A percentile compares a stretch with the other conserved stretches of the same genome.
Evolutionary conservation across 1,140 invertebrate species (phyloP).

Genomic region (Sitophilus oryzae): DNA sequence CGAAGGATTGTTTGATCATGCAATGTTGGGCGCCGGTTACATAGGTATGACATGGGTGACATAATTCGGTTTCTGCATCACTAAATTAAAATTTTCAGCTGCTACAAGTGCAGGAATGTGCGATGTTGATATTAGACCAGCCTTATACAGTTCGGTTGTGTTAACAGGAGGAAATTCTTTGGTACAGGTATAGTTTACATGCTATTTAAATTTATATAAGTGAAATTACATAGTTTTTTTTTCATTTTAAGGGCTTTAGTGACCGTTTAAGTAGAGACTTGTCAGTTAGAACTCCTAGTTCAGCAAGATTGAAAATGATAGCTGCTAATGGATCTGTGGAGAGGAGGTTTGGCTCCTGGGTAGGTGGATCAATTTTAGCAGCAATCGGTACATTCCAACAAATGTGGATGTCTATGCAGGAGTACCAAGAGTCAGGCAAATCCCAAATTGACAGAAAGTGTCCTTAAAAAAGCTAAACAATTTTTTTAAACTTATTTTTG

Average conservation of each 20-base stretch:
- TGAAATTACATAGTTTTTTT: constrained; percentile 34
- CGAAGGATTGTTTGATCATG: constrained; percentile 85
- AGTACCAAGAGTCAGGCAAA: constrained; percentile 93
- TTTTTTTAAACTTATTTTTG: too few relatives aligned
- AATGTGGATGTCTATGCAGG: constrained; percentile 96
- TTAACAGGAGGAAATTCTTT: constrained; percentile 85
- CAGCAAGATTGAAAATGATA: constrained; percentile 81
- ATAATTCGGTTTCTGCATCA: too few relatives aligned
- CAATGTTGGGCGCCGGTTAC: constrained; percentile 72
- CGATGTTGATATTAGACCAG: constrained; percentile 88
- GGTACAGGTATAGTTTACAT: constrained; percentile 51
- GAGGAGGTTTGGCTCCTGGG: constrained; percentile 89
- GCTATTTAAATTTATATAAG: not conserved
- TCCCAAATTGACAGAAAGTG: constrained; percentile 89
- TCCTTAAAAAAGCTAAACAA: constrained; percentile 65
- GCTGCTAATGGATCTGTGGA: constrained; percentile 78
- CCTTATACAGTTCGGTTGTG: constrained; percentile 85
- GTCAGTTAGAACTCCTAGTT: constrained; percentile 80
- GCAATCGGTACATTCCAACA: constrained; percentile 95
- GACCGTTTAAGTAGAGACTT: constrained; percentile 86
- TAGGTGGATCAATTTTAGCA: constrained; percentile 91
- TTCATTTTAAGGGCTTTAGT: constrained; percentile 72
- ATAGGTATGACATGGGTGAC: too few relatives aligned
- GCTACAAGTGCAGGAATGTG: constrained; percentile 89
- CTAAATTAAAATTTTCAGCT: constrained; percentile 67